These are phyloP conservation scores for Andrena bicolor DNA, from an alignment of 2,888 invertebrate species.

Conservation along the genomic window DNA sequence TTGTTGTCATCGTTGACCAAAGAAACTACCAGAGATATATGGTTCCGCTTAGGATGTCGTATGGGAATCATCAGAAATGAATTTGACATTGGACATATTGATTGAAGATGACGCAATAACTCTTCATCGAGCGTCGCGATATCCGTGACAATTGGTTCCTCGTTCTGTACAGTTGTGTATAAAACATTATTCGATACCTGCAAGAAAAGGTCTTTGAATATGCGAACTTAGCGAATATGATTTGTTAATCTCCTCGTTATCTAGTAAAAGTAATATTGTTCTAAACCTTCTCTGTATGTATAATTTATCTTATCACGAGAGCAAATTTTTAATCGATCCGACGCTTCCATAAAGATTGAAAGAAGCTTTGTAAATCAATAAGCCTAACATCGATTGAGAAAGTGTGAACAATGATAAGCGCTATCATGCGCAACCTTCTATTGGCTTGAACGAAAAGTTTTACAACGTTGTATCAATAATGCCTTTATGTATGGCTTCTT, in stretches of 20 bases:
- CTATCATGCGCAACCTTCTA: slow-evolving; percentile 14
- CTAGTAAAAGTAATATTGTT: not conserved
- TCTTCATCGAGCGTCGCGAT: slow-evolving; percentile 75
- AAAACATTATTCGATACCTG: slow-evolving; percentile 76
- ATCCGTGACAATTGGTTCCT: slow-evolving; percentile 65
- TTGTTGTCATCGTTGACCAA: slow-evolving; percentile 75
- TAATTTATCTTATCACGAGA: slow-evolving; percentile 4
- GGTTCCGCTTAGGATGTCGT: slow-evolving; percentile 76
- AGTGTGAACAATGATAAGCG: slow-evolving; percentile 12
- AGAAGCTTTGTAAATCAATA: slow-evolving; percentile 1
- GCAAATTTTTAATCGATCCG: not conserved
- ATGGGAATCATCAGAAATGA: slow-evolving; percentile 78
- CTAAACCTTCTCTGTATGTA: not conserved
- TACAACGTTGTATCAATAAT: slow-evolving; percentile 31
- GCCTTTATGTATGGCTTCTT: slow-evolving; percentile 53
- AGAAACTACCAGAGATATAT: slow-evolving; percentile 80
- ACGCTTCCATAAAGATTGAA: slow-evolving; percentile 8
- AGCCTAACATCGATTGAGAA: not conserved
- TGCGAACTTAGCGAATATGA: too few relatives aligned
- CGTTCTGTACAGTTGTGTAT: slow-evolving; percentile 65
- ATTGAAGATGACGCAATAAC: slow-evolving; percentile 72
- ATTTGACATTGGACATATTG: slow-evolving; percentile 68
- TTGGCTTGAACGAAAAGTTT: slow-evolving; percentile 2
- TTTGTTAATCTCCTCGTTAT: not conserved
- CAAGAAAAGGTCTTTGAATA: slow-evolving; percentile 35